These are phyloP conservation scores for Leptoclinus maculatus DNA, from an alignment of 2,797 vertebrate genomes.

Conservation along the genomic window DNA sequence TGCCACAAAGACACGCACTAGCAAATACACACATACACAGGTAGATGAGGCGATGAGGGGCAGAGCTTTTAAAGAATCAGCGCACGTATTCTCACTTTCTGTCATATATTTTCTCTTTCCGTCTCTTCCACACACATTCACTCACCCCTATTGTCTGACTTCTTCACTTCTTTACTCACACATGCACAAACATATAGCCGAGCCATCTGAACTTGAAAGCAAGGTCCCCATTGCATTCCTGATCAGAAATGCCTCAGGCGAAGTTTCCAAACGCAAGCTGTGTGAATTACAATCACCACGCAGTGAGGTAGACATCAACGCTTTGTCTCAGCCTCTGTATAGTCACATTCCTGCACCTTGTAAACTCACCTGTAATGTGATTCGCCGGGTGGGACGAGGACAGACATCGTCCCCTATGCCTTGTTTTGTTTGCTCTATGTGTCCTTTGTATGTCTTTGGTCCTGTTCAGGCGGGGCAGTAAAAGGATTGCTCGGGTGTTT, in stretches of 20 bases:
- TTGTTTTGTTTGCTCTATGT: slow-evolving; percentile 37
- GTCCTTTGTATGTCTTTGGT: slow-evolving; percentile 35
- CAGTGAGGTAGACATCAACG: slow-evolving; percentile 62
- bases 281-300: slow-evolving; percentile 63
- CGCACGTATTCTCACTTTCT: slow-evolving; percentile 28
- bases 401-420: slow-evolving; percentile 11
- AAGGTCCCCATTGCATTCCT: slow-evolving; percentile 50
- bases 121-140: slow-evolving; percentile 9
- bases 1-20: slow-evolving; percentile 22
- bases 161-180: background rate
- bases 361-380: slow-evolving; percentile 49
- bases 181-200: slow-evolving; percentile 34
- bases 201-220: slow-evolving; percentile 59
- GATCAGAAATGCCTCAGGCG: slow-evolving; percentile 63
- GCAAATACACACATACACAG: background rate
- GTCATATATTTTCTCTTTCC: slow-evolving; percentile 21
- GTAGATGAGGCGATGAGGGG: slow-evolving; percentile 20
- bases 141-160: slow-evolving; percentile 22
- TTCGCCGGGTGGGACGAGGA: background rate
- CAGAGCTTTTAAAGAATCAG: slow-evolving; percentile 36
- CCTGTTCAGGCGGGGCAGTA: background rate
- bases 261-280: slow-evolving; percentile 49
- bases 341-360: slow-evolving; percentile 26
- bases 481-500: background rate
- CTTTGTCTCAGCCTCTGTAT: slow-evolving; percentile 32